Evolutionary conservation across 2,113 vertebrate species (phyloP), one percentile per base, ranked within the genome.

Genomic region (Hemibagrus wyckioides): DNA sequence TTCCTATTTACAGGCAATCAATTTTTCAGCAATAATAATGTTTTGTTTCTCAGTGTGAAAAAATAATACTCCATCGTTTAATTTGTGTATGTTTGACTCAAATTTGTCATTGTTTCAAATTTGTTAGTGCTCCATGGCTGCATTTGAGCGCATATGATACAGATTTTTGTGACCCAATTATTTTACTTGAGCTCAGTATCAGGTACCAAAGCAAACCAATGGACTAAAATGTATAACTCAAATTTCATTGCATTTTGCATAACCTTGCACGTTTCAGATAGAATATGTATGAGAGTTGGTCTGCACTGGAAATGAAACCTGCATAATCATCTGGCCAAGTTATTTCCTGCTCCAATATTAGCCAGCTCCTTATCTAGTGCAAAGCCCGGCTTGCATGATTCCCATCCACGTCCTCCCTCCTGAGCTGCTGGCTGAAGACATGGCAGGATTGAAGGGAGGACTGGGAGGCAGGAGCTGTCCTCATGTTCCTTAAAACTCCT

Each of bases 361-460:
- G 85, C 82, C 92, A 89, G 89, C 89, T 88, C 41, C 84, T 50
- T 88, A 91, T 91, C 90, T 90, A 82, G 76, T 82, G n/a, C 71
- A 50, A 86, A 90, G 87, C 91, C 90, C 86, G 91, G 67, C 80
- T 69, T 88, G 77, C 80, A 80, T 73, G 83, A 84, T 88, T 48
- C 86, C 89, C 77, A 30, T 84, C 92, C 87, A 79, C 1, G 3
- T 52, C 90, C 86, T 73, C 89, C 91, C 91, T 88, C 91, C 91
- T 91, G 80, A 76, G 87, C 92, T 94, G 92, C 93, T 91, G 91
- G 92, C 91, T 92, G 90, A 88, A 91, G 92, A 79, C 86, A 83
- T 84, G 56, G 44, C 73, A 83, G 69, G 69, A 65, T 17, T 61
- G 57, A 83, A 82, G 85, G 17, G 28, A 56, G 65, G 36, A 75